Evolutionary conservation across 2,113 vertebrate species (phyloP), one percentile per base, ranked within the genome.

Genomic region (Bubo blakistoni): DNA sequence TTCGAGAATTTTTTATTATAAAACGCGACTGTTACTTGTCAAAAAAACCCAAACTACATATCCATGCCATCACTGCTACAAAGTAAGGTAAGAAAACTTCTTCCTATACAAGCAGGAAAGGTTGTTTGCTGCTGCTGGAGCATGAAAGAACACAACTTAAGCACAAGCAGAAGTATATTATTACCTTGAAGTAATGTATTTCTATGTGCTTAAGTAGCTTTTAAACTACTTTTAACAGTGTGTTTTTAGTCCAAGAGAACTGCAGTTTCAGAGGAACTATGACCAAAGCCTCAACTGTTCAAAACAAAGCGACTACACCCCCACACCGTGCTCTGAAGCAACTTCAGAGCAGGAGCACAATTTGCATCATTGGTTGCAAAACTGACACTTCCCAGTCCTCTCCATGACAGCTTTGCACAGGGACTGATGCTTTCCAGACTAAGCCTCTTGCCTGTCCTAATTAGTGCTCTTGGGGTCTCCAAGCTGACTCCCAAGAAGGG

Each of bases 401-500:
- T 52, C 83, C 14, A 6, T 51, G 80, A 77, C 88, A 88, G 79
- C 58, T 81, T 25, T 88, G 86, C 86, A 58, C 83, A 91, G 65
- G 72, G 47, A 69, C 76, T 88, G 96, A 93, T 63, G 54, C 84
- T 93, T 92, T 84, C 95, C 92, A 95, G 91, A 74, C 70, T 16
- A 51, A 91, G 34, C 40, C 94, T 97, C 92, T 54, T 94, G 80
- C 80, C 72, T 61, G 62, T 58, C 51, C 88, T 92, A 81, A 88
- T 95, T 86, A 46, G 62, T 5, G 52, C 93, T 96, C 92, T 11
- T 90, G 86, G 93, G 94, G 96, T 95, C 95, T 83, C 92, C 40
- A 0, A 83, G 93, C 89, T 93, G 91, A 96, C 82, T 97, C 91
- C 88, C 94, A 94, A 83, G 88, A 92, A 96, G 96, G 97, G 96